Evolutionary conservation across 2,888 invertebrate genomes (phyloP).

Genomic region (Diplazon laetatorius): DNA sequence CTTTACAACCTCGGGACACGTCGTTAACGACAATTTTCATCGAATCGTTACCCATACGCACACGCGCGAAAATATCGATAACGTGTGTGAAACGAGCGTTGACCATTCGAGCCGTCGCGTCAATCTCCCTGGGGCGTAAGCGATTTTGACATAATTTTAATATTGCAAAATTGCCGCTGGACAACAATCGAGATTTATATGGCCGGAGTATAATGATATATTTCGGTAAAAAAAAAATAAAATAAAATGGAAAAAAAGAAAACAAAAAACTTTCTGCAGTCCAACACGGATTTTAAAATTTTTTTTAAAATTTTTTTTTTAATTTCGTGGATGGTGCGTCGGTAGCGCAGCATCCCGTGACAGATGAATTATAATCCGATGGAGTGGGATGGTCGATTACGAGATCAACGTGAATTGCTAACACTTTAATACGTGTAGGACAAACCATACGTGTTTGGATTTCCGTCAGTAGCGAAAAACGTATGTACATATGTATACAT

Average conservation of each 20-base stretch:
- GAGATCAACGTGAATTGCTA: slow-evolving; percentile 29
- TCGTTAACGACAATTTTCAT: slow-evolving; percentile 47
- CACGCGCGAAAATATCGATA: slow-evolving; percentile 2
- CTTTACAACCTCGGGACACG: slow-evolving; percentile 33
- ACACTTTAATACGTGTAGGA: slow-evolving; percentile 7
- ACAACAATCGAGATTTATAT: slow-evolving; percentile 30
- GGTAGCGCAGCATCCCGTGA: neutral
- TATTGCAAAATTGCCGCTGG: slow-evolving; percentile 49
- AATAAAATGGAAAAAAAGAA: no score
- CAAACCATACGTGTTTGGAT: slow-evolving; percentile 16
- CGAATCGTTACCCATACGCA: slow-evolving; percentile 20
- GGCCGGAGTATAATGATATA: slow-evolving; percentile 21
- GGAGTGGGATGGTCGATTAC: slow-evolving; percentile 30
- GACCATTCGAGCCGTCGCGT: slow-evolving; percentile 12
- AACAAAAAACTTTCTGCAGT: no score
- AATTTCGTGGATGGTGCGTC: no score
- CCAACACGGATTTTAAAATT: slow-evolving; percentile 22
- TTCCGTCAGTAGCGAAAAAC: slow-evolving; percentile 20
- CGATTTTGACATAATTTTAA: slow-evolving; percentile 57
- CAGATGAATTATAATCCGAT: slow-evolving; percentile 43
- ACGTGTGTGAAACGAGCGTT: neutral
- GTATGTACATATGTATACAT: slow-evolving; percentile 5
- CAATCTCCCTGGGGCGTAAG: slow-evolving; percentile 9
- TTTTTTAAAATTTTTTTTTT: slow-evolving; percentile 13
- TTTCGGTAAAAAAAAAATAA: slow-evolving; percentile 43